Base-by-base conservation (phyloP, 2,888 invertebrate species). In the Himalopsyche anomala region DNA sequence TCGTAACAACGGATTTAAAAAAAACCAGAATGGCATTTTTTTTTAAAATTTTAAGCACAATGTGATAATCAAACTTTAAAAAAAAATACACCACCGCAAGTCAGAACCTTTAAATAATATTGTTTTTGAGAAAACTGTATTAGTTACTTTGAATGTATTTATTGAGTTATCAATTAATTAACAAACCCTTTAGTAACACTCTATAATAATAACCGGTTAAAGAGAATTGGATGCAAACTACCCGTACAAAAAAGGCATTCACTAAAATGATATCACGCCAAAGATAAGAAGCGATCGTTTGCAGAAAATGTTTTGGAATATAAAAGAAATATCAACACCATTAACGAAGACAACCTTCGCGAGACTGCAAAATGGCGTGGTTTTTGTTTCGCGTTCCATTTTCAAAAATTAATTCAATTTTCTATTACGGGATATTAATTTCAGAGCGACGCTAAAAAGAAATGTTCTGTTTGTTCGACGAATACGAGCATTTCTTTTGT, bases 401-500 rank as follows among this genome's bases (percentile, higher is more conserved):
- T 45, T 80, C 45, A 45, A 80, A 45, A 45, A 45, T 80, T 42
- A 80, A 80, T 80, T 51, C 45, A 45, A 80, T 80, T 45, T 80
- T 51, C 8, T 51, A 80, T 80, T 51, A 28, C 80, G 80, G 38
- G 80, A 45, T 80, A 80, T 80, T 80, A 80, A 80, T 80, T 51
- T 80, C 80, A 42, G 28, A 80, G 45, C 51, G 45, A 51, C 19
- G 19, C 51, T 51, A 38, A 74, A 38, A 74, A 62, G 40, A 80
- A 80, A 42, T n/a, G 80, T 80, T 80, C 28, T 80, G 42, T 80
- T 80, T 80, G 51, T 80, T 42, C 9, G 28, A 42, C 80, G 80
- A 42, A 80, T 42, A 42, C n/a, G 42, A 42, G 45, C 2, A 42
- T 45, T 45, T 51, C 80, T 80, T 80, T 80, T 80, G 80, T 80